Evolutionary conservation across 2,888 invertebrate species (phyloP), one percentile per base, ranked within the genome.

Genomic region (Carabus problematicus): DNA sequence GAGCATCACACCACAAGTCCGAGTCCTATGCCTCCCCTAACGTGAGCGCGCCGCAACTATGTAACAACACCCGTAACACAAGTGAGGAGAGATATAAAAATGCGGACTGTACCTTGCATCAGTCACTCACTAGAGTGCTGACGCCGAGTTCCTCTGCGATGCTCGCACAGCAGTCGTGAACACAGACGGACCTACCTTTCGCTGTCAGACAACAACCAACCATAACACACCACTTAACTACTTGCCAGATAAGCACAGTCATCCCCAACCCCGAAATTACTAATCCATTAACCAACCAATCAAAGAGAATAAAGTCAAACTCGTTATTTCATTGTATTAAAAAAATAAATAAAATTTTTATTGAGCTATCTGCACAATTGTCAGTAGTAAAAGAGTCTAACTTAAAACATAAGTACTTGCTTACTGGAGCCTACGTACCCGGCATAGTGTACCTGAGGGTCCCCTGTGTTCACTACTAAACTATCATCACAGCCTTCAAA

Each of bases 121-220:
- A 87, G 88, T 87, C 89, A 85, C 89, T 90, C 89, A 87, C 88
- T 90, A 89, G 90, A 90, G 89, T 84, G 89, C 87, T 86, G 88
- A 87, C 90, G 87, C 89, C 85, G 79, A 29, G 89, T 87, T 86
- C 84, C 82, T 77, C 79, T 77, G 76, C 75, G 74, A 74, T 73
- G 82, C 79, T 82, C 72, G 73, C 74, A 71, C 76, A 76, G 77
- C 82, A 80, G 81, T 77, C 79, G 81, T 83, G 85, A 86, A 86
- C 85, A 86, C 85, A 85, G 85, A 79, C 77, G 79, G 78, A 81
- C 81, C 80, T 81, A 81, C 81, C 81, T 81, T 81, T 77, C 73
- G 78, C 71, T 75, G 78, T 70, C 73, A 29, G 29, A 29, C 29
- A 29, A 29, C 29, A 29, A 29, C 29, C 29, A 29, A 29, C 29